Evolutionary conservation across 2,888 invertebrate species (phyloP).

Genomic region (Drosophila testacea): DNA sequence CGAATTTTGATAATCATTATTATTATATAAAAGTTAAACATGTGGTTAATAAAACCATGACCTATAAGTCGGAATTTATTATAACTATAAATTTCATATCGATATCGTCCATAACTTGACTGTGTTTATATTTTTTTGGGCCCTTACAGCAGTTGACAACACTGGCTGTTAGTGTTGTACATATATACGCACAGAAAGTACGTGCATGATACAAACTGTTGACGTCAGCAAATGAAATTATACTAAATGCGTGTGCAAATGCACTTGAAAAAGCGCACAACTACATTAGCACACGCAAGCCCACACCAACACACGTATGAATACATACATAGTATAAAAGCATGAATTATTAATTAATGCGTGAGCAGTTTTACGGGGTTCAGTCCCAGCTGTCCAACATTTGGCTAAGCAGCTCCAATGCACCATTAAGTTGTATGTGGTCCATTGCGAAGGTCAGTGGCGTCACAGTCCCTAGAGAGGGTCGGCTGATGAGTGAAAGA

Average conservation of each 20-base stretch:
- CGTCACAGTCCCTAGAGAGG: conserved; percentile 23
- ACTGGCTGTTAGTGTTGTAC: neutral
- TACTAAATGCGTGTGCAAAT: conserved; percentile 72
- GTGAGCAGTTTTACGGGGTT: conserved; percentile 62
- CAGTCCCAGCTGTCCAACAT: conserved; percentile 33
- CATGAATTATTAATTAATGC: conserved; percentile 78
- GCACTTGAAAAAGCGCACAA: conserved; percentile 50
- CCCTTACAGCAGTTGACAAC: neutral
- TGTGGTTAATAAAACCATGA: no score
- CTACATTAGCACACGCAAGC: conserved; percentile 11
- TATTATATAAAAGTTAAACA: no score
- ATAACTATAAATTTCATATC: no score
- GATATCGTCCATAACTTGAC: no score
- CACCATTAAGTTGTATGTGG: conserved; percentile 35
- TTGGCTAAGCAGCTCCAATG: conserved; percentile 35
- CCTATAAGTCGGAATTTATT: no score
- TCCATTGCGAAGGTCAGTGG: conserved; percentile 51
- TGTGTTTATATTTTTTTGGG: neutral
- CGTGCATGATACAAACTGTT: conserved; percentile 3
- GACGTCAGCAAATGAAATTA: conserved; percentile 65
- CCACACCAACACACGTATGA: conserved; percentile 3
- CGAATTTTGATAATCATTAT: no score
- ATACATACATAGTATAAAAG: conserved; percentile 10
- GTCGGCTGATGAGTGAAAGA: neutral
- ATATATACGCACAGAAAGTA: neutral